phyloP scores from a whole-genome alignment of 2,888 invertebrate species.

The Chesias legatella region DNA sequence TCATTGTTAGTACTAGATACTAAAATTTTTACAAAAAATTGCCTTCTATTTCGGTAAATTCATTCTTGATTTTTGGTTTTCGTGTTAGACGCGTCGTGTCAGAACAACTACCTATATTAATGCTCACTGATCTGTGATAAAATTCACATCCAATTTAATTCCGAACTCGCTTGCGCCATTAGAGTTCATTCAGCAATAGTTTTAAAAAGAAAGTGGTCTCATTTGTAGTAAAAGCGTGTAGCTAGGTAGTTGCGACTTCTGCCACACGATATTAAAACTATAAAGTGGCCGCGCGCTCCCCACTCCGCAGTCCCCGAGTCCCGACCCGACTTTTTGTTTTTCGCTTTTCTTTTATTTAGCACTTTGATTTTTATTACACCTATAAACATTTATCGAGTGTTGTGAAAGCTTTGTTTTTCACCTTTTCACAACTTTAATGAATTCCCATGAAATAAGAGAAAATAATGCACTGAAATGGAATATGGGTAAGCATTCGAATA shows the following conservation, averaged over 20 bases:
- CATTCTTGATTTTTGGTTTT: too few species aligned
- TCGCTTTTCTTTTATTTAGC: constrained; percentile 48
- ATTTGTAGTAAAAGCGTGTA: constrained; percentile 63
- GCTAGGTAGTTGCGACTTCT: constrained; percentile 58
- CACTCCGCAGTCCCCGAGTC: constrained; percentile 35
- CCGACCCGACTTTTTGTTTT: constrained; percentile 44
- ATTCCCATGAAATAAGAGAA: constrained; percentile 37
- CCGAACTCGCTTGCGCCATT: too few species aligned
- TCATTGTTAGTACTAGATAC: too few species aligned
- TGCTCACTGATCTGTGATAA: too few species aligned
- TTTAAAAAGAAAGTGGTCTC: constrained; percentile 40
- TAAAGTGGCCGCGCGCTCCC: constrained; percentile 69
- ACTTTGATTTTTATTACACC: constrained; percentile 47
- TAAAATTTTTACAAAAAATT: too few species aligned
- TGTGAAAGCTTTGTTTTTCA: constrained; percentile 35
- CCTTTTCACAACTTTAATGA: constrained; percentile 30
- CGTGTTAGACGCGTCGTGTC: too few species aligned
- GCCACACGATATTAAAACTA: constrained; percentile 76
- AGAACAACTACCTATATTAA: too few species aligned
- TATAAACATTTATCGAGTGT: constrained; percentile 44
- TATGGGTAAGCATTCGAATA: constrained; percentile 56
- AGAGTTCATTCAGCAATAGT: background rate
- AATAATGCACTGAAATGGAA: constrained; percentile 59
- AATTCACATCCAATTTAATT: too few species aligned
- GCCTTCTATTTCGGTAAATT: too few species aligned